phyloP scores from a whole-genome alignment of 2,113 vertebrate genomes.

The Polypterus bichir region DNA sequence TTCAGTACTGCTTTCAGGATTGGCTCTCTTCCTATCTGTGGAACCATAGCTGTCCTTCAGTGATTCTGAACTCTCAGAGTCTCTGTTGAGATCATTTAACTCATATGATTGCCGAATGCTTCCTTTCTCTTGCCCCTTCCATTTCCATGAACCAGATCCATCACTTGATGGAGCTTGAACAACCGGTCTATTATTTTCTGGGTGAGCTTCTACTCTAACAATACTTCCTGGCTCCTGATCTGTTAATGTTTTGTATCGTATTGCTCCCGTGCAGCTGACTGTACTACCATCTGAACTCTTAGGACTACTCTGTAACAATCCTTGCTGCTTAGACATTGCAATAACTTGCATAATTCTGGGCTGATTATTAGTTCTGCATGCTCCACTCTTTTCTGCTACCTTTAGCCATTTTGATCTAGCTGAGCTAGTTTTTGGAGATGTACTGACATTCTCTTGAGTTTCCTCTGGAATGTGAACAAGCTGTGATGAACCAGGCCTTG shows the following conservation, averaged over 20 bases:
- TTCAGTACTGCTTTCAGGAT: conserved; percentile 57
- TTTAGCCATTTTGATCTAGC: conserved; percentile 82
- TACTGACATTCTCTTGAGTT: conserved; percentile 66
- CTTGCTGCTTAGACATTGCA: conserved; percentile 94
- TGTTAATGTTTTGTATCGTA: conserved; percentile 65
- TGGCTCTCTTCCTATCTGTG: conserved; percentile 68
- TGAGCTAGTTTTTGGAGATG: conserved; percentile 63
- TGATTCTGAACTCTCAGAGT: conserved; percentile 81
- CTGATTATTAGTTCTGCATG: conserved; percentile 68
- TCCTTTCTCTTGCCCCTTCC: conserved; percentile 80
- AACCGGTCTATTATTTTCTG: conserved; percentile 71
- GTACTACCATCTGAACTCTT: conserved; percentile 67
- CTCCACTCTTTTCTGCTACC: conserved; percentile 75
- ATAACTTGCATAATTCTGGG: conserved; percentile 92
- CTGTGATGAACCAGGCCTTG: conserved; percentile 86
- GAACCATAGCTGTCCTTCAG: conserved; percentile 67
- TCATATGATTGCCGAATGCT: conserved; percentile 79
- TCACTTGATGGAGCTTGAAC: conserved; percentile 79
- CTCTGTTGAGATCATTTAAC: conserved; percentile 82
- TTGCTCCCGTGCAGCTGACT: conserved; percentile 68
- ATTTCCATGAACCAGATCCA: conserved; percentile 86
- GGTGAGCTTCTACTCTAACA: conserved; percentile 85
- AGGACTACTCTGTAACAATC: conserved; percentile 78
- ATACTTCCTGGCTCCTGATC: conserved; percentile 79
- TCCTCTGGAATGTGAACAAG: conserved; percentile 95